Base-by-base conservation (phyloP, 2,113 vertebrate genomes). In the Zosterops borbonicus region DNA sequence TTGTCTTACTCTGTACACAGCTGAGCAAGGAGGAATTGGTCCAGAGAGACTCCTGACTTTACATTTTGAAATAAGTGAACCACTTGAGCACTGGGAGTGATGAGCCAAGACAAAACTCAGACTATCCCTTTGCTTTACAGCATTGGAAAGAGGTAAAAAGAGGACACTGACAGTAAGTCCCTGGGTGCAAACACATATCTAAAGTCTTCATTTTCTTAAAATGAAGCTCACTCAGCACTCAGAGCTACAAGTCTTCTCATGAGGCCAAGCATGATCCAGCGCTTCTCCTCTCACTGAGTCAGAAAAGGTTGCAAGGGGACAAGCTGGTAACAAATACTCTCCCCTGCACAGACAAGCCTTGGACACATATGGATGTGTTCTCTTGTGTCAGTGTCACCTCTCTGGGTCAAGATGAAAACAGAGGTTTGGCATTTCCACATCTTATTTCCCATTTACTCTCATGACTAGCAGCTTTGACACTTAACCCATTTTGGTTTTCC, bases 41-140 rank as follows among this genome's bases (percentile, higher is more conserved):
- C 68, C 90, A 93, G 73, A 63, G 76, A 80, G 59, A 90, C 60
- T 92, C 63, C 42, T 65, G 70, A 71, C 28, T 91, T 82, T 52
- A 11, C 41, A 53, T 46, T 86, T 86, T 47, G 19, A 81, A 83
- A 39, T 4, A 83, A 86, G 7, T 28, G 42, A 86, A 70, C 27
- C 39, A 59, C 33, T 71, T 76, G 20, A 31, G 47, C 17, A 68
- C 35, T 0, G 0, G 22, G 20, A 80, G 23, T 7, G 3, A 90
- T 63, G 59, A 92, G 86, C 50, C 3, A 2, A 74, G 71, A 64
- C 10, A 33, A 83, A 94, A 70, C 19, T 28, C 80, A 42, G 35
- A 81, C n/a, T 22, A 92, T 63, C 14, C 35, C n/a, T 31, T 24
- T 59, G 29, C 31, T 77, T 74, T 67, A 83, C 29, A 83, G 33